Base-by-base conservation (phyloP, 1,140 invertebrate genomes). In the Belonocnema kinseyi region DNA sequence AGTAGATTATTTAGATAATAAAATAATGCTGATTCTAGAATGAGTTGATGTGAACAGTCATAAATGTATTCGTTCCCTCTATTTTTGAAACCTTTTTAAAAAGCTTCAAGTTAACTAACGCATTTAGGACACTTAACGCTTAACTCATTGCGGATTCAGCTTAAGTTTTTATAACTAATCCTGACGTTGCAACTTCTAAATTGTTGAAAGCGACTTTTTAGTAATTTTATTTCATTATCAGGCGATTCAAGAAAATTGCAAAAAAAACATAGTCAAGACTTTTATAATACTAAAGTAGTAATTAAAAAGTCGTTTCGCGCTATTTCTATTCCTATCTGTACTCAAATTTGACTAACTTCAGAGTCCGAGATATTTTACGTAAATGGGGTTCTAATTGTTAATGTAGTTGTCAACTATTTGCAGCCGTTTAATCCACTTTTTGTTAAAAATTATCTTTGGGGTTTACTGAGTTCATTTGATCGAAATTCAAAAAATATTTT, bases 1-100 rank as follows among this genome's bases (percentile, higher is more conserved):
- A 83, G 78, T 78, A 66, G 61, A 53, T 74, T 74, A 56, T 74
- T 74, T 53, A 74, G 54, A 74, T 21, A 54, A 52, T 52, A 33
- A 52, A 33, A 12, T 33, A 76, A 19, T 50, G 75, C 66, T 51
- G 58, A 76, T 53, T 71, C 54, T 40, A 52, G 72, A 74, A 74
- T 66, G 61, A 66, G 61, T 66, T 66, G 26, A 66, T 46, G 54
- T 56, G 21, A 66, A 5, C 33, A n/a, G 21, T 66, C 26, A 66
- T 46, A 0, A 66, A 66, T n/a, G 61, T 72, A 16, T 79, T 66
- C 26, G 66, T 13, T 50, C 21, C 16, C 19, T 33, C 26, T 75
- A 16, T 50, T 74, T 10, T 54, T 21, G 26, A 75, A 19, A 50
- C 11, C n/a, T 40, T 3, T 17, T 17, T 61, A n/a, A 16, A 58